Evolutionary conservation across 2,888 invertebrate species (phyloP), one percentile per base, ranked within the genome.

Genomic region (Adineta ricciae): DNA sequence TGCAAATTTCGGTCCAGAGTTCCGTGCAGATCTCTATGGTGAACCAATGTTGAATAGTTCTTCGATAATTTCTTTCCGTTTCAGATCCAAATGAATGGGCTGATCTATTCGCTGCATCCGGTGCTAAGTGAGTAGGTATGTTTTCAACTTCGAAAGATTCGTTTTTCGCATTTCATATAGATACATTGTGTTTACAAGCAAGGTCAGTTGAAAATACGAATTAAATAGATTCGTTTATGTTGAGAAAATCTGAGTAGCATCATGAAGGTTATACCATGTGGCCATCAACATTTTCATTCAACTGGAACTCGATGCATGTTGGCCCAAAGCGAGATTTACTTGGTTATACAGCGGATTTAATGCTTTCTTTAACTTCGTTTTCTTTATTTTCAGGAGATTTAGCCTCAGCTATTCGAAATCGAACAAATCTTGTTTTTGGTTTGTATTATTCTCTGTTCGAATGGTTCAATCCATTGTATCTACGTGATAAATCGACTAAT

Each of bases 161-260:
- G n/a, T 9, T 27, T n/a, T n/a, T n/a, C 27, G 14, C 27, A 7
- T 27, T 5, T 24, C n/a, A 14, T 24, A 27, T 24, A 64, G 64
- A 64, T 64, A 64, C n/a, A 14, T 24, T 27, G 64, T 64, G 7
- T 14, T 64, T 9, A 64, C 64, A 11, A 64, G 64, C n/a, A 64
- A 64, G 14, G 64, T 64, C 2, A 27, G 64, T 64, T 16, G 27
- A 8, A 32, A 14, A 32, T 64, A 32, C 5, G 7, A 11, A 64
- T 1, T 64, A 32, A 32, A 8, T 64, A 64, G 8, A 32, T 32
- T 14, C 1, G 88, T 92, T 95, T 3, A 94, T 95, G 0, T 89
- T 95, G 64, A 95, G 95, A 16, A 94, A 94, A 89, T n/a, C n/a
- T n/a, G n/a, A n/a, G n/a, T 95, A 95, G 90, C 95, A 95, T 90